A percentile compares a stretch with the other conserved stretches of the same genome.
phyloP scores from a whole-genome alignment of 1,140 invertebrate genomes.

The Delia radicum region DNA sequence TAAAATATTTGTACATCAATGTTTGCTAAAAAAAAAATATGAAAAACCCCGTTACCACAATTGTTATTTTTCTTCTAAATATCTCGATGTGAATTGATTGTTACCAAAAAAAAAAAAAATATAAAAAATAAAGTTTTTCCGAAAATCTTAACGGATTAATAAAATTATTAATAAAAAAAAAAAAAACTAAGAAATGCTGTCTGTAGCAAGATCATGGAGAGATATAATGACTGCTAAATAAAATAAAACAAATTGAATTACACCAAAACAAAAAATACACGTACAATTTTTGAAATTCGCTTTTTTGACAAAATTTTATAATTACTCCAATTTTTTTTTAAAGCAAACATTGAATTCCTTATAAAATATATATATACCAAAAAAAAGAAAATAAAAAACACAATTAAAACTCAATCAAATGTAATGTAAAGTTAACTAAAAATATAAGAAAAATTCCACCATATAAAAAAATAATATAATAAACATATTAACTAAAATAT shows the following conservation, averaged over 20 bases:
- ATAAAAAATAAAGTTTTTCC: conserved; percentile 1
- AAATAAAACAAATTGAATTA: conserved; percentile 14
- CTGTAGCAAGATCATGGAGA: conserved; percentile 31
- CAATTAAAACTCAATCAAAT: conserved; percentile 26
- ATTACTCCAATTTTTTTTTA: not conserved
- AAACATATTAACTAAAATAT: not conserved
- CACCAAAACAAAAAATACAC: not conserved
- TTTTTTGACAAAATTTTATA: conserved; percentile 8
- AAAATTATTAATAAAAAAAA: conserved; percentile 11
- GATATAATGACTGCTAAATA: conserved; percentile 33
- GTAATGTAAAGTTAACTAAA: conserved; percentile 31
- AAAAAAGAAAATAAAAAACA: not conserved
- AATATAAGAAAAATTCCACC: not conserved
- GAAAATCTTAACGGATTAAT: too few relatives aligned
- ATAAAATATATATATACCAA: not conserved
- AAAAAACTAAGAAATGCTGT: conserved; percentile 1
- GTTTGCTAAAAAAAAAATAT: conserved; percentile 10
- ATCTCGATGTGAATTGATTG: conserved; percentile 27
- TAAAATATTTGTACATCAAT: conserved; percentile 9
- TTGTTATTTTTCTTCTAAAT: not conserved
- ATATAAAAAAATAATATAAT: not conserved
- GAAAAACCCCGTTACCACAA: not conserved
- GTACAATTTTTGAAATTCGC: conserved; percentile 2
- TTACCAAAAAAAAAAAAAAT: conserved; percentile 5
- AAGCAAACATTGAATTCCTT: not conserved